These are phyloP conservation scores for Drosophila recens DNA, from an alignment of 2,888 invertebrate genomes.

Conservation along the genomic window DNA sequence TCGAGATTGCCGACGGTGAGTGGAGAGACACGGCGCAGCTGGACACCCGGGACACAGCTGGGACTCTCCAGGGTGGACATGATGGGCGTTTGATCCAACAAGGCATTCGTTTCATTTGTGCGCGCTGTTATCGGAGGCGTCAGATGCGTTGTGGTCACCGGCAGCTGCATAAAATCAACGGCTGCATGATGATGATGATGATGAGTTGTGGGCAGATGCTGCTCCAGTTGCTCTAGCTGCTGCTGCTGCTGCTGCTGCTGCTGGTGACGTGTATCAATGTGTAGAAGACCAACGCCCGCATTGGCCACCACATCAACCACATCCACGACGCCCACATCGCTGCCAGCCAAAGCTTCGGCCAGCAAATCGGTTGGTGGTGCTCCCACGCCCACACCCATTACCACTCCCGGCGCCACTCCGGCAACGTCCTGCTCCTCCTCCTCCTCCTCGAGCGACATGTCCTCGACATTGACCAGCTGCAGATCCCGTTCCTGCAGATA, in stretches of 20 bases:
- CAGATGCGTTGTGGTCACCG: constrained; percentile 54
- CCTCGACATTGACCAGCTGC: constrained; percentile 85
- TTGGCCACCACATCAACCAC: constrained; percentile 52
- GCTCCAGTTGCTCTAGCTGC: constrained; percentile 1
- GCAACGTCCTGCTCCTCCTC: constrained; percentile 87
- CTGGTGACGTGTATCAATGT: constrained; percentile 48
- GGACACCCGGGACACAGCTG: constrained; percentile 69
- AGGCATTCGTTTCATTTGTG: constrained; percentile 91
- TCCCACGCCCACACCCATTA: not conserved
- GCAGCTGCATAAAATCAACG: constrained; percentile 4
- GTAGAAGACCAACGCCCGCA: constrained; percentile 60
- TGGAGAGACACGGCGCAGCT: constrained; percentile 45
- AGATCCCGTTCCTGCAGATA: constrained; percentile 65
- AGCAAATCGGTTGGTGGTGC: constrained; percentile 87
- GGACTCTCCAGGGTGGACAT: constrained; percentile 92
- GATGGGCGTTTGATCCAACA: constrained; percentile 91
- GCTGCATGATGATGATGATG: constrained; percentile 7
- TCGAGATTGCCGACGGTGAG: constrained; percentile 84
- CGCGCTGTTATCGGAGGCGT: constrained; percentile 78
- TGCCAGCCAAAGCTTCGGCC: constrained; percentile 91
- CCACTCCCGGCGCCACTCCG: not conserved
- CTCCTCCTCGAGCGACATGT: constrained; percentile 29
- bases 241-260: not conserved
- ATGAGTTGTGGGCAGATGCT: not conserved
- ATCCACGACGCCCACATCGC: constrained; percentile 35